Evolutionary conservation across 2,888 invertebrate genomes (phyloP).

Genomic region (Bombylius discolor): DNA sequence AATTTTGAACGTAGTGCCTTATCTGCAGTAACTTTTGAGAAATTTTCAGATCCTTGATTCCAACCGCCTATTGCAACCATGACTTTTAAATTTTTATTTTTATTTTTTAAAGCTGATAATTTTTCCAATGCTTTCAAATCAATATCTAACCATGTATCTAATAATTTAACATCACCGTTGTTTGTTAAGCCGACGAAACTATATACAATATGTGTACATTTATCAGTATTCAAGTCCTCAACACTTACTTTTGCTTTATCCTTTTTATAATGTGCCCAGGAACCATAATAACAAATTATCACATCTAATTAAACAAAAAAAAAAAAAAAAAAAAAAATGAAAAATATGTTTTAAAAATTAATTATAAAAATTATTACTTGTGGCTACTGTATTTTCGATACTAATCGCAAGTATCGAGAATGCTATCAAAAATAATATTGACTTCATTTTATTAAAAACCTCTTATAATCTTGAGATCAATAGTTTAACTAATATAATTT

Average conservation of each 20-base stretch:
- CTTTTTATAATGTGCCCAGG: conserved; percentile 52
- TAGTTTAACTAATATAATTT: too few relatives aligned
- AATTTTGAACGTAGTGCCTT: conserved; percentile 29
- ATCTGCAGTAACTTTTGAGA: conserved; percentile 28
- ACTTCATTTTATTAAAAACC: too few relatives aligned
- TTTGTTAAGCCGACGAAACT: conserved; percentile 47
- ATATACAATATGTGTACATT: conserved; percentile 59
- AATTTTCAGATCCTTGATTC: conserved; percentile 41
- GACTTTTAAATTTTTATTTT: conserved; percentile 35
- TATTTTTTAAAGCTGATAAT: conserved; percentile 34
- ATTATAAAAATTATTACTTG: too few relatives aligned
- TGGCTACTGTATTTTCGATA: too few relatives aligned
- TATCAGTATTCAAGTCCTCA: conserved; percentile 43
- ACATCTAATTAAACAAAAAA: conserved; percentile 31
- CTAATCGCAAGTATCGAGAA: too few relatives aligned
- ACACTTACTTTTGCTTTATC: conserved; percentile 48
- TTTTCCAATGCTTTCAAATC: conserved; percentile 28
- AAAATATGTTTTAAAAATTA: too few relatives aligned
- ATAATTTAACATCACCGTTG: conserved; percentile 36
- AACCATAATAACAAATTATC: conserved; percentile 55
- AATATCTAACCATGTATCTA: conserved; percentile 43
- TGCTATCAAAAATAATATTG: too few relatives aligned
- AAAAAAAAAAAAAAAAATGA: neutral
- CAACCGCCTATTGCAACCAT: conserved; percentile 44
- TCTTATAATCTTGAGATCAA: too few relatives aligned